Evolutionary conservation across 2,113 vertebrate species (phyloP).

Genomic region (Notothenia coriiceps): DNA sequence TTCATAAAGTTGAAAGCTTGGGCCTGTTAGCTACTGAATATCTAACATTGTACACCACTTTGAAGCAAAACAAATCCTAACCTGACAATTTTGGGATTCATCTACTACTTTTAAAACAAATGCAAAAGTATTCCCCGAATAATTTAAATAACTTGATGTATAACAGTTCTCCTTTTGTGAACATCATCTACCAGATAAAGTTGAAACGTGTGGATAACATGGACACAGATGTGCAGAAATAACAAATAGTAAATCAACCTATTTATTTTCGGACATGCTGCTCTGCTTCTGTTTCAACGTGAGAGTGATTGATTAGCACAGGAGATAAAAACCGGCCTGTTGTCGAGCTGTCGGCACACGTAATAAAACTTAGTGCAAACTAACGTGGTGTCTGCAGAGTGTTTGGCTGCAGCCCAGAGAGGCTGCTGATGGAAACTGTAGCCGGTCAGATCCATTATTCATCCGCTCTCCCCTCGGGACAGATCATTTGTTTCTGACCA

Average conservation of each 20-base stretch:
- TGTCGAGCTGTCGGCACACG: not conserved
- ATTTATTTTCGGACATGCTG: not conserved
- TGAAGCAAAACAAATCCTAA: too few species aligned
- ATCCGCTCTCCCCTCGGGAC: conserved; percentile 17
- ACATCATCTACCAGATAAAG: too few species aligned
- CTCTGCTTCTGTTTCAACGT: not conserved
- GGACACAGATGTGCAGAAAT: not conserved
- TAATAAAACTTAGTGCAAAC: not conserved
- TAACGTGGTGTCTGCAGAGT: not conserved
- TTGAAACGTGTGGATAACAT: too few species aligned
- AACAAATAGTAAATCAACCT: not conserved
- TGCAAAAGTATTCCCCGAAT: too few species aligned
- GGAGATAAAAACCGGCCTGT: not conserved
- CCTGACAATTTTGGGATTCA: too few species aligned
- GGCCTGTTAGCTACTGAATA: too few species aligned
- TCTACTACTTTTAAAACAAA: too few species aligned
- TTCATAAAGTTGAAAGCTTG: too few species aligned
- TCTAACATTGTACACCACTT: too few species aligned
- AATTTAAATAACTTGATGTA: too few species aligned
- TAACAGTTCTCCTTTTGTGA: too few species aligned
- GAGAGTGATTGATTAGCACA: not conserved
- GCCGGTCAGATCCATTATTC: conserved; percentile 50
- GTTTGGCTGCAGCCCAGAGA: conserved; percentile 25
- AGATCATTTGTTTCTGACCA: conserved; percentile 39
- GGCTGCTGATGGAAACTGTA: conserved; percentile 38